Base-by-base conservation (phyloP, 2,797 vertebrate species). In the Microctenopoma lineatum region DNA sequence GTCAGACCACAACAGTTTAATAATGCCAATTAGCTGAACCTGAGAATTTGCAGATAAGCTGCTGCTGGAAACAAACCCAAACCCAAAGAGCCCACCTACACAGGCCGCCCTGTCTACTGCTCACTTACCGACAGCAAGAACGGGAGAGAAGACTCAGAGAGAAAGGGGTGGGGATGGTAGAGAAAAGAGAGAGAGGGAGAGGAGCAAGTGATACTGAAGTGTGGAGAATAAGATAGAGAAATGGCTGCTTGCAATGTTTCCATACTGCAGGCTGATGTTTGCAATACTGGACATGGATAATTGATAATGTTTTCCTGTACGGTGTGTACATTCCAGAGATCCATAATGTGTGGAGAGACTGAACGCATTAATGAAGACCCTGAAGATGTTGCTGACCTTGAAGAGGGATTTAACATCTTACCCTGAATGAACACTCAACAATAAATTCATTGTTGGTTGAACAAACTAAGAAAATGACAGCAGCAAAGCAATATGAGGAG, bases 1-100 rank as follows among this genome's bases (percentile, higher is more conserved):
- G 42, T 44, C 42, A 10, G 44, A 18, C n/a, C 44, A 9, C 44
- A 18, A n/a, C 42, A 69, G 79, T 85, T 89, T 90, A 92, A 92
- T 90, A 87, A 89, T 86, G 87, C 89, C 90, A 93, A 90, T 92
- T 92, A 92, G 84, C 84, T 81, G 53, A 91, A 90, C 74, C 85
- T 87, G 86, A 86, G 84, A 67, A 74, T 88, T 87, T 83, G 81
- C 81, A 84, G 87, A 90, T 91, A 90, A 89, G 81, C 83, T 13
- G 6, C 62, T 63, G 66, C 29, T 88, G 77, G 87, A 88, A 83
- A 86, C 68, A 76, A 86, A 34, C 60, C 76, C 51, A 73, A 70
- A 80, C 62, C 25, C 48, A 39, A 36, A 50, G 54, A 72, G 68
- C 64, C 64, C 75, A 67, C 74, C 59, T 65, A 80, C 61, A 81